phyloP scores from a whole-genome alignment of 2,797 vertebrate genomes.

The Ctenopoma multispine region DNA sequence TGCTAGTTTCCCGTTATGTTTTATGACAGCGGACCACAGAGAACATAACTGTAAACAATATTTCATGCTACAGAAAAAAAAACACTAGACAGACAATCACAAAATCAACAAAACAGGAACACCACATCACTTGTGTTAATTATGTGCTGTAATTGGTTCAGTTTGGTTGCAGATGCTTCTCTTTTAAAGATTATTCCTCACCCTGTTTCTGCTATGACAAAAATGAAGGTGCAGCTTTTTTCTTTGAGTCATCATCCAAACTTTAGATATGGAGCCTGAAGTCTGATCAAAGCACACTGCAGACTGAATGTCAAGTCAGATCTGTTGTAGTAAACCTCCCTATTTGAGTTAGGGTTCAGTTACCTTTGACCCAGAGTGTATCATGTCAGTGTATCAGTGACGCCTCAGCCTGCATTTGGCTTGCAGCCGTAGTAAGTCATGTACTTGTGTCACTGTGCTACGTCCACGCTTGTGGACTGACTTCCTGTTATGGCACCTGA shows the following conservation, averaged over 20 bases:
- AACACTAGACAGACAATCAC: slow-evolving; percentile 33
- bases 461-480: slow-evolving; percentile 52
- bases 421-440: slow-evolving; percentile 65
- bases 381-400: slow-evolving; percentile 72
- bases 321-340: slow-evolving; percentile 47
- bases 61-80: slow-evolving; percentile 33
- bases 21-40: slow-evolving; percentile 43
- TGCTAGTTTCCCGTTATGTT: slow-evolving; percentile 53
- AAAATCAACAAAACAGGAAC: slow-evolving; percentile 44
- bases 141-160: slow-evolving; percentile 1
- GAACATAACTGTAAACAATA: slow-evolving; percentile 47
- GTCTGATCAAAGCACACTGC: slow-evolving; percentile 28
- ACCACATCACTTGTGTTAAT: slow-evolving; percentile 31
- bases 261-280: slow-evolving; percentile 13
- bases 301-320: slow-evolving; percentile 33
- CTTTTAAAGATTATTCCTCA: slow-evolving; percentile 33
- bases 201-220: slow-evolving; percentile 16
- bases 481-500: slow-evolving; percentile 78
- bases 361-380: slow-evolving; percentile 76
- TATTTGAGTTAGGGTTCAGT: slow-evolving; percentile 49
- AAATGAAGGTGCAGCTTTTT: slow-evolving; percentile 26
- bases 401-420: slow-evolving; percentile 69
- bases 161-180: slow-evolving; percentile 34
- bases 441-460: slow-evolving; percentile 48
- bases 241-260: slow-evolving; percentile 17